These are phyloP conservation scores for Drosophila varians DNA, from an alignment of 1,140 invertebrate species.

Conservation along the genomic window DNA sequence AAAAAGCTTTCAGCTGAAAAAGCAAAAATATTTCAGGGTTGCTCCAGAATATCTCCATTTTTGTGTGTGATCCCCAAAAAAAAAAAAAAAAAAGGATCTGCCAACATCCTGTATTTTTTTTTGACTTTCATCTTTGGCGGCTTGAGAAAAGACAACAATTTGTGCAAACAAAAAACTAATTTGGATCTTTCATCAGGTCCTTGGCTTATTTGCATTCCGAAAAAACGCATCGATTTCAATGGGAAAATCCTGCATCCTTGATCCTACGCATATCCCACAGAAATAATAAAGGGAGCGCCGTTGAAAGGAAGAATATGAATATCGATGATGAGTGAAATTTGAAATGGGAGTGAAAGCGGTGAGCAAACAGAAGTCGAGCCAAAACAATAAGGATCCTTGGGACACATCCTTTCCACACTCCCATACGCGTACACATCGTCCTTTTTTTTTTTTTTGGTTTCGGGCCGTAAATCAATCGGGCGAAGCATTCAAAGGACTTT, in stretches of 20 bases:
- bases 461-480: conserved; percentile 64
- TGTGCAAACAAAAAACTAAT: conserved; percentile 55
- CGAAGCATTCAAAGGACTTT: conserved; percentile 43
- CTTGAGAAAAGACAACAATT: conserved; percentile 71
- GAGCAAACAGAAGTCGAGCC: conserved; percentile 12
- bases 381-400: conserved; percentile 8
- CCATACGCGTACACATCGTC: background rate
- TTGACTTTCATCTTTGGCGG: conserved; percentile 60
- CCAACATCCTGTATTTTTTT: conserved; percentile 49
- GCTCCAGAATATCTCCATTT: background rate
- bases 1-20: background rate
- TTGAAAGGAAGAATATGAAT: conserved; percentile 44
- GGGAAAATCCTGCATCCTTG: conserved; percentile 43
- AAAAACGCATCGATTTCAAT: conserved; percentile 67
- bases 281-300: background rate
- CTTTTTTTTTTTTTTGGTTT: too few species aligned
- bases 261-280: conserved; percentile 4
- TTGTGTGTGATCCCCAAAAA: background rate
- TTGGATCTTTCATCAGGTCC: conserved; percentile 23
- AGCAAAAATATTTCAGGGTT: background rate
- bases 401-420: conserved; percentile 14
- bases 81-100: background rate
- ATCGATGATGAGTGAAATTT: conserved; percentile 63
- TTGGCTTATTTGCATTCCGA: conserved; percentile 60
- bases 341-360: conserved; percentile 56